Conservation (phyloP, 2,888 invertebrate genomes). For the Crossocerus cetratus region DNA sequence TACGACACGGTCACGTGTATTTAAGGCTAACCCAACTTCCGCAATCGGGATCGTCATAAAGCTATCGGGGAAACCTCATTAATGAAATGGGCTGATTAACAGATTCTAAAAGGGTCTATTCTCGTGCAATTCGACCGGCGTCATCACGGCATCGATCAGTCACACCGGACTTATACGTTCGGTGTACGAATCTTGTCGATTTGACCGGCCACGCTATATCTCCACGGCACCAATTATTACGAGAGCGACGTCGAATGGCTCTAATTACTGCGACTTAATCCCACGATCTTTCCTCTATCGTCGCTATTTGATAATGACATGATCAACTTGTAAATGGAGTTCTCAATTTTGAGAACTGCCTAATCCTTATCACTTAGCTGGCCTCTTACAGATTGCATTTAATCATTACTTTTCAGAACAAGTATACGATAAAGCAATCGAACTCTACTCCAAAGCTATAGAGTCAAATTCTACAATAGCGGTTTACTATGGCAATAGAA, state of each 20-base stretch:
- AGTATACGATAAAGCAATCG: constrained; percentile 93
- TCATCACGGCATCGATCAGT: not conserved
- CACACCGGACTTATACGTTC: not conserved
- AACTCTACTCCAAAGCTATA: constrained; percentile 92
- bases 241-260: not conserved
- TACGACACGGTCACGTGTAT: constrained; percentile 51
- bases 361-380: not conserved
- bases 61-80: not conserved
- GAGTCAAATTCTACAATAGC: constrained; percentile 89
- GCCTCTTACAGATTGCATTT: not conserved
- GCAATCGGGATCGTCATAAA: constrained; percentile 19
- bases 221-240: not conserved
- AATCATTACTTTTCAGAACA: constrained; percentile 83
- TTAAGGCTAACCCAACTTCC: constrained; percentile 52
- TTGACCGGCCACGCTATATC: not conserved
- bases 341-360: too few relatives aligned
- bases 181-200: not conserved
- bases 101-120: not conserved
- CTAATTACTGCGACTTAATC: not conserved
- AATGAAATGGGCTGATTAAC: not conserved
- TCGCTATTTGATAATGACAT: not conserved
- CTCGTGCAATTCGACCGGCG: too few relatives aligned
- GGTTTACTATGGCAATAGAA: constrained; percentile 95
- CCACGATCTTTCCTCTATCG: not conserved
- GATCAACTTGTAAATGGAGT: too few relatives aligned